Evolutionary conservation across 2,113 vertebrate species (phyloP), one percentile per base, ranked within the genome.

Genomic region (Reinhardtius hippoglossoides): DNA sequence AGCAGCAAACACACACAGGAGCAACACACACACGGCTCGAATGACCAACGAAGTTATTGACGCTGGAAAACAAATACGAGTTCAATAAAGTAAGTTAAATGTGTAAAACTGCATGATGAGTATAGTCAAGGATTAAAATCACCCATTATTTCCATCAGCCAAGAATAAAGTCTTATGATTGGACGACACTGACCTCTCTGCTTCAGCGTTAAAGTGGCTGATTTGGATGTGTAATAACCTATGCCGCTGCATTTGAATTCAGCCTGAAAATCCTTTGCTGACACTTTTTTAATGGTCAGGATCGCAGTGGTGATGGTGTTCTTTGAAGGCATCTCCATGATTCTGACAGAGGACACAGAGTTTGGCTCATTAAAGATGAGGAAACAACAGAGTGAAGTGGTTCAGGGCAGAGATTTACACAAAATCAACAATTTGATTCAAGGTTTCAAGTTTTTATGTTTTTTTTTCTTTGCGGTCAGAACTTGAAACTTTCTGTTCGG

Each of bases 221-320:
- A 10, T 0, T 0, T 0, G 0, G 0, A 0, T 1, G 0, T 0
- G 35, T 5, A 21, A 0, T 0, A 0, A 15, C 66, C 21, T 0
- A 0, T 0, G 0, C 80, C 91, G 0, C 0, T 0, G 40, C 93
- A 95, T 1, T 10, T 1, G 24, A 92, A 94, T 9, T 62, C 0
- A 2, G 60, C 4, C 5, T 42, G 13, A 50, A 93, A 93, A 66
- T 95, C 82, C 3, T 46, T 0, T 6, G 72, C 48, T 2, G 91
- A 91, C 3, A 93, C 91, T 27, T 44, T 77, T 3, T 31, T 9
- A 15, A 95, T 93, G 52, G 57, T 86, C 35, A 94, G 81, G 24
- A 66, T 14, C 0, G 80, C 71, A 2, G 70, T 84, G 71, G 42
- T 5, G 37, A 44, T 40, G 21, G 37, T 81, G 0, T 1, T 15